Percentiles rank a stretch among this genome's conserved stretches.
These are phyloP conservation scores for Plagodis dolabraria DNA, from an alignment of 2,888 invertebrate genomes.

Conservation along the genomic window DNA sequence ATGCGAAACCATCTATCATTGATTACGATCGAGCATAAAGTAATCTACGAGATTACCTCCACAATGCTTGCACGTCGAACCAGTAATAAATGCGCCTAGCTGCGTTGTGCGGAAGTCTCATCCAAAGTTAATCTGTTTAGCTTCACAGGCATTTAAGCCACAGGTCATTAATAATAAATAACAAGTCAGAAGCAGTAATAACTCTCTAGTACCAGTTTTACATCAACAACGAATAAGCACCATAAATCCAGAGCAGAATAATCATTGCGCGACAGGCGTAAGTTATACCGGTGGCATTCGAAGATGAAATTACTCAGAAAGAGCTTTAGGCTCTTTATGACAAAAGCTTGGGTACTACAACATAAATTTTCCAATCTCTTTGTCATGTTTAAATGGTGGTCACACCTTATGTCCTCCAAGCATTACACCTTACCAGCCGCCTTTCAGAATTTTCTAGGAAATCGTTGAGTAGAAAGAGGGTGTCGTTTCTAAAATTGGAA, in stretches of 20 bases:
- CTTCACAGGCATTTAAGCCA: constrained; percentile 23
- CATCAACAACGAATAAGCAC: constrained; percentile 37
- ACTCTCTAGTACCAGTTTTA: constrained; percentile 30
- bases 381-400: too few relatives aligned
- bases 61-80: constrained; percentile 21
- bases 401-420: too few relatives aligned
- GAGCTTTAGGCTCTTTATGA: neutral
- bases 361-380: too few relatives aligned
- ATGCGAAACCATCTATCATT: constrained; percentile 14
- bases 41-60: constrained; percentile 16
- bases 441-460: too few relatives aligned
- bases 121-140: constrained; percentile 23
- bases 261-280: constrained; percentile 21
- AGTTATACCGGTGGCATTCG: constrained; percentile 20
- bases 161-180: constrained; percentile 38
- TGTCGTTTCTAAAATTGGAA: too few relatives aligned
- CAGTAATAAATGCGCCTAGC: constrained; percentile 21
- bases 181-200: constrained; percentile 23
- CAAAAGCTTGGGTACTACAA: too few relatives aligned
- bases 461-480: too few relatives aligned
- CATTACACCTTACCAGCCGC: too few relatives aligned
- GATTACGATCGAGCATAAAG: constrained; percentile 16
- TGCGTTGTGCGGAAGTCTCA: constrained; percentile 27
- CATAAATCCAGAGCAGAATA: constrained; percentile 32
- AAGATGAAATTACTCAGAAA: constrained; percentile 7